Conservation (phyloP, 1,140 invertebrate genomes). For the Dolichoris vasculosae region DNA sequence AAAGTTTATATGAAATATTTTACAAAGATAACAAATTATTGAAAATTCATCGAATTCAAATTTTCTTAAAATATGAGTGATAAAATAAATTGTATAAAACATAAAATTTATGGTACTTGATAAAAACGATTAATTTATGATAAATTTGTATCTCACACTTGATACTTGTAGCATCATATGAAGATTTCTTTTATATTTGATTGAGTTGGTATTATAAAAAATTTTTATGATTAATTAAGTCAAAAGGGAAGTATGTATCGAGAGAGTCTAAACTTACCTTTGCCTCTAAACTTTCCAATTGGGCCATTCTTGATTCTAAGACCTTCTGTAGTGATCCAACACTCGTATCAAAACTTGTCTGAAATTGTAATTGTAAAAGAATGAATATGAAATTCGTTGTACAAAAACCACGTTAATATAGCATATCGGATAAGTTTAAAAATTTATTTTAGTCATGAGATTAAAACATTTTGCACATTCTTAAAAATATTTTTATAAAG, state of each 20-base stretch:
- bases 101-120: too few species aligned
- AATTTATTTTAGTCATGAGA: too few species aligned
- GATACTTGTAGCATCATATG: not conserved
- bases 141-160: too few species aligned
- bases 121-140: too few species aligned
- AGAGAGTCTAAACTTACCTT: constrained; percentile 77
- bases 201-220: constrained; percentile 34
- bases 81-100: too few species aligned
- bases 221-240: constrained; percentile 41
- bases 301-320: constrained; percentile 79
- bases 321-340: constrained; percentile 59
- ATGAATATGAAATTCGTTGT: not conserved
- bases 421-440: not conserved
- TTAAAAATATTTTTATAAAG: too few species aligned
- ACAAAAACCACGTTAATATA: not conserved
- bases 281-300: constrained; percentile 85
- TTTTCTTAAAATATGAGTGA: too few species aligned
- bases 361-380: constrained; percentile 52
- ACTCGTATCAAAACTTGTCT: constrained; percentile 68
- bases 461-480: too few species aligned
- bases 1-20: too few species aligned
- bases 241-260: constrained; percentile 46
- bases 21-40: too few species aligned
- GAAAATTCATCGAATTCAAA: too few species aligned
- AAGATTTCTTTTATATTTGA: not conserved